These are phyloP conservation scores for Daphoenositta chrysoptera DNA, from an alignment of 2,113 vertebrate species.

Conservation along the genomic window DNA sequence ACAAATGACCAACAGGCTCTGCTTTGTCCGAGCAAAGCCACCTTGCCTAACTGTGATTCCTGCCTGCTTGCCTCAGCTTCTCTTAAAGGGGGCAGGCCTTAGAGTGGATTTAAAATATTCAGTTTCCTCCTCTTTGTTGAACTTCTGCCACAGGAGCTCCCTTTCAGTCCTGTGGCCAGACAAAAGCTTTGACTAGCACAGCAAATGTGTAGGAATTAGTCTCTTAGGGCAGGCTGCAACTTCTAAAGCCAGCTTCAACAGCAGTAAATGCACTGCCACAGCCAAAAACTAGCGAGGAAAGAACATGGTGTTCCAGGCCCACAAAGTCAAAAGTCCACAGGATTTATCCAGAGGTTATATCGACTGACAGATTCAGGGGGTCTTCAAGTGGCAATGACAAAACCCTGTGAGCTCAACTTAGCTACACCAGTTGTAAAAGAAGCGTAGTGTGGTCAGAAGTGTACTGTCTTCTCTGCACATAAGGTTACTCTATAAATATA, in stretches of 20 bases:
- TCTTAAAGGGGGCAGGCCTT: not conserved
- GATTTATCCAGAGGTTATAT: not conserved
- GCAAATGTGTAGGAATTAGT: constrained; percentile 10
- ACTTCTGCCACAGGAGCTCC: not conserved
- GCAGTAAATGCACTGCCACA: not conserved
- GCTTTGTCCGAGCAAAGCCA: not conserved
- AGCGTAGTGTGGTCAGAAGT: accelerated
- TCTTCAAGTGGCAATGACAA: not conserved
- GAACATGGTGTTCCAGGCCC: not conserved
- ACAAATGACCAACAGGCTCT: not conserved
- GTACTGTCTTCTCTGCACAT: not conserved
- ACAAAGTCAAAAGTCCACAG: not conserved
- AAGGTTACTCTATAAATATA: not conserved
- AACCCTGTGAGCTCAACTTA: not conserved
- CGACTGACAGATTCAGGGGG: not conserved
- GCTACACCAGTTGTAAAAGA: not conserved
- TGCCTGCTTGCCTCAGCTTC: not conserved
- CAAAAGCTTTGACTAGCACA: constrained; percentile 19
- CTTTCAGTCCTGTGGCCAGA: not conserved
- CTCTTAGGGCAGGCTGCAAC: not conserved
- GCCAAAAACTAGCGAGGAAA: not conserved
- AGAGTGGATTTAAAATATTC: not conserved
- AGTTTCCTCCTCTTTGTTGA: not conserved
- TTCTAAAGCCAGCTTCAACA: not conserved
- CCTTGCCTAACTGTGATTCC: not conserved